A percentile compares a stretch with the other conserved stretches of the same genome.
Evolutionary conservation across 2,797 vertebrate species (phyloP).

Genomic region (Platalea minor): DNA sequence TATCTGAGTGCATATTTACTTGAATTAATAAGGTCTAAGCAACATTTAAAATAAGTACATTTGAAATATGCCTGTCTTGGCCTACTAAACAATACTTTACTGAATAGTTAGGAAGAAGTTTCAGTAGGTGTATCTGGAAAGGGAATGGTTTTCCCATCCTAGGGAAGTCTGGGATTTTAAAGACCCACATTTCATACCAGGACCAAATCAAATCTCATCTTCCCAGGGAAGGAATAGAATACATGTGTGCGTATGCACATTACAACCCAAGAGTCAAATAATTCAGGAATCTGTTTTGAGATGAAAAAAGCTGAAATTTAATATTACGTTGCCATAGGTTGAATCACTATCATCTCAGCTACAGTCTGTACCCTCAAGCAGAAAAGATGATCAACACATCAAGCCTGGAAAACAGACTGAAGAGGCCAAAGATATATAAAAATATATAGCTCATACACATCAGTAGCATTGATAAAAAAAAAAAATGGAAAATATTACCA

Average conservation of each 20-base stretch:
- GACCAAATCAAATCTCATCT: neutral
- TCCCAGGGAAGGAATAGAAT: neutral
- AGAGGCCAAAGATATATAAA: neutral
- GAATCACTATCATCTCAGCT: neutral
- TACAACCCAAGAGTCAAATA: neutral
- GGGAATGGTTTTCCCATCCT: neutral
- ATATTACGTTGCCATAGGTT: neutral
- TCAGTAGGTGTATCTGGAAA: accelerated
- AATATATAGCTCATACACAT: neutral
- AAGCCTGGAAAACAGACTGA: neutral
- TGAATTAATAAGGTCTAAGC: neutral
- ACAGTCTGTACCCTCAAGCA: neutral
- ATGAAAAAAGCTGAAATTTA: neutral
- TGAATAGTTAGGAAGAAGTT: neutral
- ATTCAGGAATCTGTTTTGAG: neutral
- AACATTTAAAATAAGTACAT: neutral
- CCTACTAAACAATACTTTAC: neutral
- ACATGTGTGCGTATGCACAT: accelerated
- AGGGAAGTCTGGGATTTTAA: neutral
- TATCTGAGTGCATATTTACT: neutral
- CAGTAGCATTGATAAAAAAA: neutral
- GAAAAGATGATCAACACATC: neutral
- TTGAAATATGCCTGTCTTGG: neutral
- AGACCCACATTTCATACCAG: neutral
- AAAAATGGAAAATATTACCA: neutral